These are phyloP conservation scores for Kryptolebias ocellatus DNA, from an alignment of 2,797 vertebrate species.

Conservation along the genomic window DNA sequence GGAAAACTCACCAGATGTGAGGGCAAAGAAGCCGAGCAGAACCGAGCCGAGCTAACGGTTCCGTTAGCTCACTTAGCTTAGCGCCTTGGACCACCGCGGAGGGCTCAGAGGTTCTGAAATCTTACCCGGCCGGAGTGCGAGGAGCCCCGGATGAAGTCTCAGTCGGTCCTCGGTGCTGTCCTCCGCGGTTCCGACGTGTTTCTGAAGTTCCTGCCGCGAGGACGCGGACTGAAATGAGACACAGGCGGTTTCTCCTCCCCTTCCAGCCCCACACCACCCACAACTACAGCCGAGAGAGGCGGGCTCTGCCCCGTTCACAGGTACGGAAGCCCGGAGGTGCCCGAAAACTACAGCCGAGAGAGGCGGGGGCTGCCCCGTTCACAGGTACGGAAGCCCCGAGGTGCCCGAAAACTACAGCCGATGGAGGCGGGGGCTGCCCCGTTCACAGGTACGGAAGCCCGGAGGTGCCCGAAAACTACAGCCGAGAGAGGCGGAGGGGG, in stretches of 20 bases:
- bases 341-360: not conserved
- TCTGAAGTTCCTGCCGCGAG: constrained; percentile 49
- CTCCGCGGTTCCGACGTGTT: constrained; percentile 25
- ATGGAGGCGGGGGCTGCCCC: not conserved
- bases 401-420: not conserved
- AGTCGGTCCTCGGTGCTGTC: constrained; percentile 6
- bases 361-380: not conserved
- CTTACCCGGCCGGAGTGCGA: constrained; percentile 18
- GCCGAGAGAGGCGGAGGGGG: no score
- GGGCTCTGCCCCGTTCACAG: not conserved
- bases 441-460: not conserved
- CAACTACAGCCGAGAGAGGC: not conserved
- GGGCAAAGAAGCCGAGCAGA: not conserved
- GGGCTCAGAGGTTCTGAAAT: not conserved
- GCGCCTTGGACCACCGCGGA: not conserved
- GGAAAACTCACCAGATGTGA: constrained; percentile 44
- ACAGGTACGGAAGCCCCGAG: not conserved
- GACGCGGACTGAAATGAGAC: constrained; percentile 23
- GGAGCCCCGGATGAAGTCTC: not conserved
- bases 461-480: not conserved
- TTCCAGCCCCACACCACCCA: constrained; percentile 5
- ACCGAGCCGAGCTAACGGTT: constrained; percentile 29
- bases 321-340: not conserved
- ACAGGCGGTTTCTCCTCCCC: constrained; percentile 5
- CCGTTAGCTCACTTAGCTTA: constrained; percentile 36